These are phyloP conservation scores for Mimas tiliae DNA, from an alignment of 2,888 invertebrate genomes.

Conservation along the genomic window DNA sequence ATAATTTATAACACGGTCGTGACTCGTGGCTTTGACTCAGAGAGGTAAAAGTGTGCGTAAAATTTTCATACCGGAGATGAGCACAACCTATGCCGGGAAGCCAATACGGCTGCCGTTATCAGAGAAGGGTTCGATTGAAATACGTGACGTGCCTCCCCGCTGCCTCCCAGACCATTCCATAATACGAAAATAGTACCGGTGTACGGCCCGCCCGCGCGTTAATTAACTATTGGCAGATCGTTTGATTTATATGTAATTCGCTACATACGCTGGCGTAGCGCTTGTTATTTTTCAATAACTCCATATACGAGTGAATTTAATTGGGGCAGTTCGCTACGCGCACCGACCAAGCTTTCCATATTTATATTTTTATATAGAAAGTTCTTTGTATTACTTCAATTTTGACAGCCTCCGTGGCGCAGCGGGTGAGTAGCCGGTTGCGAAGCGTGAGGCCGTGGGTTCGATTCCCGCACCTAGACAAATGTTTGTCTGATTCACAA, in stretches of 20 bases:
- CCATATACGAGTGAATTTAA: background rate
- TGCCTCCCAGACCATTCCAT: constrained; percentile 37
- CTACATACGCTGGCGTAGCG: constrained; percentile 6
- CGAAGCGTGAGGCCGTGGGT: too few species aligned
- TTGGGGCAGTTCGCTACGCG: background rate
- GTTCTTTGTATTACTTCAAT: too few species aligned
- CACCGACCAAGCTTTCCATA: background rate
- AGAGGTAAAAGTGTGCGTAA: constrained; percentile 33
- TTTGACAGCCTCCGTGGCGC: too few species aligned
- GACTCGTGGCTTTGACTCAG: background rate
- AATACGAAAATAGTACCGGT: constrained; percentile 52
- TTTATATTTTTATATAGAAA: background rate
- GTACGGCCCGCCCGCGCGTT: constrained; percentile 45
- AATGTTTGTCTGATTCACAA: too few species aligned
- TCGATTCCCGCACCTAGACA: too few species aligned
- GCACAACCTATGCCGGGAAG: constrained; percentile 43
- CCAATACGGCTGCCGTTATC: constrained; percentile 55
- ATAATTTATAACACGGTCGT: constrained; percentile 25
- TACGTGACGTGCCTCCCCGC: constrained; percentile 68
- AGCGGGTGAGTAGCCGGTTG: too few species aligned
- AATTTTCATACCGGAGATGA: constrained; percentile 26
- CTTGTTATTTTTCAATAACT: constrained; percentile 17
- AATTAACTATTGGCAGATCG: constrained; percentile 53
- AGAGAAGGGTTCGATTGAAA: constrained; percentile 71
- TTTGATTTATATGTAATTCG: constrained; percentile 40